Conservation (phyloP, 1,140 invertebrate species). For the Arion vulgaris region DNA sequence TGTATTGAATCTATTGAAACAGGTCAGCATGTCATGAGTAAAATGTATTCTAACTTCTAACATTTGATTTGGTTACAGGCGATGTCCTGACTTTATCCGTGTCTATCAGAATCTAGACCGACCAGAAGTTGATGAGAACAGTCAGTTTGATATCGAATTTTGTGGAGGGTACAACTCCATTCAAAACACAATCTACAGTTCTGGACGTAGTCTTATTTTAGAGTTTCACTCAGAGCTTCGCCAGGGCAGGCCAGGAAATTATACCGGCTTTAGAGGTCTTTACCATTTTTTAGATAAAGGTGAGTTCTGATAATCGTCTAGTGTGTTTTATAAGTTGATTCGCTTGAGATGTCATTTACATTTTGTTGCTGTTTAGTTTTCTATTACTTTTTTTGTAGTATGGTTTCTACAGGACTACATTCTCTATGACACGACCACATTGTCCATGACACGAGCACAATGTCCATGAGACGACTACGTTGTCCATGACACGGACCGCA, state of each 20-base stretch:
- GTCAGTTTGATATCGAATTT: constrained; percentile 82
- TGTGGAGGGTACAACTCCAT: constrained; percentile 78
- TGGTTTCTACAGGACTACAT: too few species aligned
- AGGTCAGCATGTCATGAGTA: too few species aligned
- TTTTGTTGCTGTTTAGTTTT: too few species aligned
- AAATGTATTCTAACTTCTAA: too few species aligned
- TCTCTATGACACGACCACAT: too few species aligned
- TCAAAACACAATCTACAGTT: constrained; percentile 84
- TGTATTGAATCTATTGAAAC: too few species aligned
- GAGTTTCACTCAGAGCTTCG: constrained; percentile 82
- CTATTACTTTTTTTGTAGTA: too few species aligned
- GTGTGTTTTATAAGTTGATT: background rate
- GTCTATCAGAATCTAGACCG: constrained; percentile 83
- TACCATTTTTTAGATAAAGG: constrained; percentile 87
- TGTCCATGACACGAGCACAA: too few species aligned
- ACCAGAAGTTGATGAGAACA: constrained; percentile 83
- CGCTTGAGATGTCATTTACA: too few species aligned
- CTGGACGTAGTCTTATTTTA: constrained; percentile 83
- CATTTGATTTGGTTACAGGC: constrained; percentile 76
- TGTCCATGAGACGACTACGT: too few species aligned
- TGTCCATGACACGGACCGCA: too few species aligned
- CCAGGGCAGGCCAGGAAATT: constrained; percentile 75
- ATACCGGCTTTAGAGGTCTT: constrained; percentile 84
- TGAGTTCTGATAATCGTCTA: constrained; percentile 73
- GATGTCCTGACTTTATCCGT: constrained; percentile 85